phyloP scores from a whole-genome alignment of 2,797 vertebrate species.

The Scolopax bukidnonensis region DNA sequence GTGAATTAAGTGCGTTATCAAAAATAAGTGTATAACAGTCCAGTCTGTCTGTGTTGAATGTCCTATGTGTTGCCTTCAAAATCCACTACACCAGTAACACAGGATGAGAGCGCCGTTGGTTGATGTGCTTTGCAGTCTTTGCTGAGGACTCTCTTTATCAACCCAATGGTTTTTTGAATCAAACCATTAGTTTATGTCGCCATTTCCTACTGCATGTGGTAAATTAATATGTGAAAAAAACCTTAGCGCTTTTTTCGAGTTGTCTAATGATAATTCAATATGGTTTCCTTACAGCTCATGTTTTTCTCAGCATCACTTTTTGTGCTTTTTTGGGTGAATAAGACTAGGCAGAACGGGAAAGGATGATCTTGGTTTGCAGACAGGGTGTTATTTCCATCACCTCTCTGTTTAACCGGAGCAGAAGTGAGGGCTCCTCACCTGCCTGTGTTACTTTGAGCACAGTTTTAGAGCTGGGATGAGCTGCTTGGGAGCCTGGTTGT shows the following conservation, averaged over 20 bases:
- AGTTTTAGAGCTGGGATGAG: not conserved
- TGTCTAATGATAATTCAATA: not conserved
- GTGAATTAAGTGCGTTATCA: not conserved
- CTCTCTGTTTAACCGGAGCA: not conserved
- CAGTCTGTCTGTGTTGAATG: rapidly evolving
- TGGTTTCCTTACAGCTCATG: not conserved
- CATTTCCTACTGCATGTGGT: not conserved
- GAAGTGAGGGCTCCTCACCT: not conserved
- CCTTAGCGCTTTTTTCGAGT: not conserved
- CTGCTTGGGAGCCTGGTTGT: not conserved
- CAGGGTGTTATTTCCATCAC: rapidly evolving
- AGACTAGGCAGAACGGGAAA: not conserved
- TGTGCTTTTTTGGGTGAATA: not conserved
- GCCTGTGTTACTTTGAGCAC: not conserved
- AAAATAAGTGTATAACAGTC: not conserved
- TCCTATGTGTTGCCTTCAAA: not conserved
- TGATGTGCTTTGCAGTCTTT: not conserved
- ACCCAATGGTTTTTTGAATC: not conserved
- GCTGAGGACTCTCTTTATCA: not conserved
- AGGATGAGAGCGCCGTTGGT: not conserved
- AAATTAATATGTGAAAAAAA: not conserved
- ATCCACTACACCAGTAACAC: not conserved
- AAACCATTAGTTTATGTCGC: not conserved
- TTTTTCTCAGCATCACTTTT: not conserved
- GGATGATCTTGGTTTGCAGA: not conserved